Conservation (phyloP, 2,797 vertebrate species). For the Ataeniobius toweri region DNA sequence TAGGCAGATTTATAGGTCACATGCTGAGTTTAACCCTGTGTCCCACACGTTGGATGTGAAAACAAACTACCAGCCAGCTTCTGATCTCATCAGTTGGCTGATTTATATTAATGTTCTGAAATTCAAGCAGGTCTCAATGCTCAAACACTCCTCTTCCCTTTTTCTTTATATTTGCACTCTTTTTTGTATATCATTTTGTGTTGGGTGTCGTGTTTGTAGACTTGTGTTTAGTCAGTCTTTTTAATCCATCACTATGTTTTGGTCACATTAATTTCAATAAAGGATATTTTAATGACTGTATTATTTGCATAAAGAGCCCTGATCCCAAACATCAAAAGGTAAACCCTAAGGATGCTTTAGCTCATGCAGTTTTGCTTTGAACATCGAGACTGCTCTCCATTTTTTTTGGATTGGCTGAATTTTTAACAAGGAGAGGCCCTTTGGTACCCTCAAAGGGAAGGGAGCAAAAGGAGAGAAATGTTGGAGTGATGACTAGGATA, state of each 20-base stretch:
- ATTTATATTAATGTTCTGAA: constrained; percentile 45
- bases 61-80: constrained; percentile 53
- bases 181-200: not conserved
- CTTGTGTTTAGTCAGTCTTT: constrained; percentile 7
- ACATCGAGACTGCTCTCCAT: constrained; percentile 53
- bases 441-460: constrained; percentile 35
- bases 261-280: not conserved
- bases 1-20: constrained; percentile 38
- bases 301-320: constrained; percentile 19
- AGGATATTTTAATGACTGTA: constrained; percentile 8
- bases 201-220: not conserved
- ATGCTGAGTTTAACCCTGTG: constrained; percentile 45
- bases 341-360: constrained; percentile 42
- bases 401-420: constrained; percentile 65
- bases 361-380: constrained; percentile 45
- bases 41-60: constrained; percentile 48
- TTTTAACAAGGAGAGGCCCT: constrained; percentile 41
- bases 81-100: constrained; percentile 63
- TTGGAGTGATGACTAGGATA: constrained; percentile 70
- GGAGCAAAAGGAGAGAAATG: constrained; percentile 32
- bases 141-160: constrained; percentile 32
- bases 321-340: constrained; percentile 37
- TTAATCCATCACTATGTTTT: constrained; percentile 5
- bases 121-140: constrained; percentile 42
- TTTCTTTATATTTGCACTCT: constrained; percentile 16